These are phyloP conservation scores for Falco novaeseelandiae DNA, from an alignment of 2,797 vertebrate species.

Conservation along the genomic window DNA sequence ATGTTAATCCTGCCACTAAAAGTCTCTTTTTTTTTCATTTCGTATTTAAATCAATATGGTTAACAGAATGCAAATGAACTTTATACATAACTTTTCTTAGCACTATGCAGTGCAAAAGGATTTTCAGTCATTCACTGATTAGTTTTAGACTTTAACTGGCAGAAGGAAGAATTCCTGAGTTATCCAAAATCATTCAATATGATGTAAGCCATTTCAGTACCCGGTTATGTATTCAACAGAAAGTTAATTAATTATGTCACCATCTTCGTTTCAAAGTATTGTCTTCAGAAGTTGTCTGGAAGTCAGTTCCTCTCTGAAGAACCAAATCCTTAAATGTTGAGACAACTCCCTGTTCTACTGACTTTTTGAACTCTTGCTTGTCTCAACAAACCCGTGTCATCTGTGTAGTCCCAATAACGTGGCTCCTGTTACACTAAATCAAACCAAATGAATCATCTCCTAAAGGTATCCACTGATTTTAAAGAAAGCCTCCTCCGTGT, in stretches of 20 bases:
- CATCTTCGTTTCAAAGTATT: not conserved
- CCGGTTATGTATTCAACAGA: not conserved
- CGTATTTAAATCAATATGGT: not conserved
- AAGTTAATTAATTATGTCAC: not conserved
- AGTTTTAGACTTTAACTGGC: not conserved
- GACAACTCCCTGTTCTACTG: not conserved
- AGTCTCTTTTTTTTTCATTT: not conserved
- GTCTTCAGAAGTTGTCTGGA: not conserved
- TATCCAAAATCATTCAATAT: not conserved
- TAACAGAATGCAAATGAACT: not conserved
- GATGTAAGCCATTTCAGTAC: not conserved
- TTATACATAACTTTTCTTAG: not conserved
- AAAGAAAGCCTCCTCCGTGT: not conserved
- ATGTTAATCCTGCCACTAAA: not conserved
- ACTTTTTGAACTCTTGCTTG: not conserved
- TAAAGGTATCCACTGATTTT: not conserved
- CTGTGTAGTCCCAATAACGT: fast-evolving
- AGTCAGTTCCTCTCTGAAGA: not conserved
- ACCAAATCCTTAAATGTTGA: not conserved
- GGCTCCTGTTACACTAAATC: not conserved
- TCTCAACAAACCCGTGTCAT: not conserved
- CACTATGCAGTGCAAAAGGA: not conserved
- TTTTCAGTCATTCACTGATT: not conserved
- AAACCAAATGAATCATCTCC: not conserved
- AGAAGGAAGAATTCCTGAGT: not conserved